A percentile compares a stretch with the other conserved stretches of the same genome.
These are phyloP conservation scores for Metacarcinus magister DNA, from an alignment of 2,888 invertebrate genomes.

Conservation along the genomic window DNA sequence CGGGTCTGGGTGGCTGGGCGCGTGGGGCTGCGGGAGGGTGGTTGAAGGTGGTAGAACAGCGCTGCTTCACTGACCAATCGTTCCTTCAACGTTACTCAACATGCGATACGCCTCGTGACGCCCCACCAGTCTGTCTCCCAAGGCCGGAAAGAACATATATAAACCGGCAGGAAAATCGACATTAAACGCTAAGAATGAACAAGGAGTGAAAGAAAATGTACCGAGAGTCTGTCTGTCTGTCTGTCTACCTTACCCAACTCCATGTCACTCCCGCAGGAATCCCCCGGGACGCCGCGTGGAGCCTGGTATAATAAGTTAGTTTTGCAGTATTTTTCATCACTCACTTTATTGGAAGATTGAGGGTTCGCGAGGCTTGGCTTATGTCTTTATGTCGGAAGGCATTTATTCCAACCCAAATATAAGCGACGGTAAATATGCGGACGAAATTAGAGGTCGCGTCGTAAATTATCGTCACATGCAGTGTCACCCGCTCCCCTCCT, in stretches of 20 bases:
- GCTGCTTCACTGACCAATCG: not conserved
- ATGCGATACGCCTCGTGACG: not conserved
- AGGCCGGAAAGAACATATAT: not conserved
- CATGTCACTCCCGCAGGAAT: not conserved
- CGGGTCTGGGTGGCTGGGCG: not conserved
- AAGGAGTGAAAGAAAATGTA: not conserved
- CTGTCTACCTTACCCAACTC: not conserved
- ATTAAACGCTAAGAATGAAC: not conserved
- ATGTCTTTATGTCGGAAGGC: not conserved
- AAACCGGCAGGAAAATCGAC: not conserved
- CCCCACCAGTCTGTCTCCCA: not conserved
- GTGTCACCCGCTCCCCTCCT: not conserved
- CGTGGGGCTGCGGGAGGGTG: not conserved
- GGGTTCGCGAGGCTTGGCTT: not conserved
- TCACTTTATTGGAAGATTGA: slow-evolving; percentile 11
- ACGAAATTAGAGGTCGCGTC: slow-evolving; percentile 18
- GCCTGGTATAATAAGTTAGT: not conserved
- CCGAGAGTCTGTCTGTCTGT: not conserved
- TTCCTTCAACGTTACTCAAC: not conserved
- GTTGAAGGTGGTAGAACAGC: not conserved
- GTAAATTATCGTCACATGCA: slow-evolving; percentile 41
- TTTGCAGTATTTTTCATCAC: slow-evolving; percentile 20
- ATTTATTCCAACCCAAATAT: slow-evolving; percentile 41
- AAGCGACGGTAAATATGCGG: slow-evolving; percentile 38
- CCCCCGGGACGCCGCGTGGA: not conserved